phyloP scores from a whole-genome alignment of 2,113 vertebrate species.

The Apaloderma vittatum region DNA sequence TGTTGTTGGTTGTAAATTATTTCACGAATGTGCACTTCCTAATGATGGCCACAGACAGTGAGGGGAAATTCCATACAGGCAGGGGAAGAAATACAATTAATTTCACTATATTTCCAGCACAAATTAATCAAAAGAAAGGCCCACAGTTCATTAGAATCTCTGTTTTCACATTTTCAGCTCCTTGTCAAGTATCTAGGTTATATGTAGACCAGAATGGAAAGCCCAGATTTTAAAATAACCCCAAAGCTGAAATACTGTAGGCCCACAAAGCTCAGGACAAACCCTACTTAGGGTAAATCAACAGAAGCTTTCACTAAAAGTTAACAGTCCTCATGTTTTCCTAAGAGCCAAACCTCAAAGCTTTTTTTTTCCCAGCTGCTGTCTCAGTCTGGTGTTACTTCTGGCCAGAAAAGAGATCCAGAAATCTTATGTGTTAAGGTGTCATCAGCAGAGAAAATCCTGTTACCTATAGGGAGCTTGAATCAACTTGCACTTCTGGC shows the following conservation, averaged over 20 bases:
- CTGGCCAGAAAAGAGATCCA: constrained; percentile 20
- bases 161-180: neutral
- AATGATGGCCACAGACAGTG: constrained; percentile 34
- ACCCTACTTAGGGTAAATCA: neutral
- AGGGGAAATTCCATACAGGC: constrained; percentile 64
- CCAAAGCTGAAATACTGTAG: neutral
- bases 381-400: constrained; percentile 5
- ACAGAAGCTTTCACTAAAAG: neutral
- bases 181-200: constrained; percentile 8
- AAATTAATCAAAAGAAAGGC: constrained; percentile 46
- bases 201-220: constrained; percentile 1
- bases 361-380: neutral
- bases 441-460: neutral
- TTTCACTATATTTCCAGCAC: constrained; percentile 27
- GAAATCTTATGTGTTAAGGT: neutral
- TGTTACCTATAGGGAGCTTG: neutral
- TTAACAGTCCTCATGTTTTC: neutral
- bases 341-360: neutral
- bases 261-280: neutral
- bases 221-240: neutral
- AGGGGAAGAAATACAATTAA: constrained; percentile 60
- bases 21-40: constrained; percentile 53
- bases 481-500: neutral
- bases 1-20: constrained; percentile 60
- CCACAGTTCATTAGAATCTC: constrained; percentile 22